Evolutionary conservation across 2,797 vertebrate species (phyloP).

Genomic region (Pseudomugil tenellus): DNA sequence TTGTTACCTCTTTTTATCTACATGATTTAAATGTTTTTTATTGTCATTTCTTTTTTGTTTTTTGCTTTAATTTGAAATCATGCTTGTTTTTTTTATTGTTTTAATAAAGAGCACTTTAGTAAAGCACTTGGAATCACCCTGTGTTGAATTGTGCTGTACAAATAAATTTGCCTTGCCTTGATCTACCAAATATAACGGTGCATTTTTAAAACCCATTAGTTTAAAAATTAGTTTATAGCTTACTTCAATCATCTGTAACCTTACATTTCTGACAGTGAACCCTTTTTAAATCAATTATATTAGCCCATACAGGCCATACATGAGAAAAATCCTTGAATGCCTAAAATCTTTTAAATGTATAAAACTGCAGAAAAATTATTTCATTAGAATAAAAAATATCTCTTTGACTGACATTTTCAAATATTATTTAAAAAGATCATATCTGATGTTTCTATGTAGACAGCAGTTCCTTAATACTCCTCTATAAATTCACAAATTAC

Average conservation of each 20-base stretch:
- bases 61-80: too few relatives aligned
- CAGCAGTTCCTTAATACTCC: constrained; percentile 33
- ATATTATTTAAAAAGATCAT: constrained; percentile 43
- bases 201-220: not conserved
- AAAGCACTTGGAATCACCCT: too few relatives aligned
- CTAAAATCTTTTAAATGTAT: not conserved
- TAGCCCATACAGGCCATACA: not conserved
- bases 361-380: not conserved
- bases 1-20: too few relatives aligned
- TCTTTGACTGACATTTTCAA: constrained; percentile 23
- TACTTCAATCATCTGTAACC: not conserved
- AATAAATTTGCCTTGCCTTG: too few relatives aligned
- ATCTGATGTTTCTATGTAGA: constrained; percentile 36
- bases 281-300: not conserved
- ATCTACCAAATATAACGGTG: not conserved
- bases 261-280: not conserved
- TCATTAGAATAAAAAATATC: too few relatives aligned
- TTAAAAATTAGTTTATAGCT: too few relatives aligned
- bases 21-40: too few relatives aligned
- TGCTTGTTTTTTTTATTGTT: too few relatives aligned
- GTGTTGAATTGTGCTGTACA: too few relatives aligned
- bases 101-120: too few relatives aligned
- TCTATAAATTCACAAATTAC: constrained; percentile 13
- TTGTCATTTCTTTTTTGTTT: too few relatives aligned
- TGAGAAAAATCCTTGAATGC: not conserved